Percentiles rank a stretch among this genome's conserved stretches.
phyloP scores from a whole-genome alignment of 2,888 invertebrate genomes.

The Empis livida region DNA sequence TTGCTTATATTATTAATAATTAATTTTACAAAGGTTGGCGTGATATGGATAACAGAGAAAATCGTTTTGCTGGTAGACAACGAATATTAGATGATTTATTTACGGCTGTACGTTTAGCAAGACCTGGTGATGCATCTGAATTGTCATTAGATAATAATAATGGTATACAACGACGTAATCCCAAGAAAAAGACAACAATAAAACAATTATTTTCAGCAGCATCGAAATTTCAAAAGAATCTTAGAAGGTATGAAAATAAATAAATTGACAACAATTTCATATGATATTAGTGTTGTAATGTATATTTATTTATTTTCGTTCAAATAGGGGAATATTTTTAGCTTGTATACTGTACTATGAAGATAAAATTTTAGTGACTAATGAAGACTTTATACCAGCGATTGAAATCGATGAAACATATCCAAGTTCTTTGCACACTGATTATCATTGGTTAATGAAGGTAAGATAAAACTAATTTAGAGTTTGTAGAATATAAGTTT shows the following conservation, averaged over 20 bases:
- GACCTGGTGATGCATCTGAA: conserved; percentile 47
- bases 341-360: conserved; percentile 90
- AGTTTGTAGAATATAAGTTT: too few species aligned
- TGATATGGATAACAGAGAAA: conserved; percentile 59
- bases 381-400: conserved; percentile 92
- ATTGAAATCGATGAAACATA: conserved; percentile 95
- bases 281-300: background rate
- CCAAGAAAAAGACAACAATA: conserved; percentile 79
- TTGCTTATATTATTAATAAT: background rate
- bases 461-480: conserved; percentile 30
- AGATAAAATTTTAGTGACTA: conserved; percentile 89
- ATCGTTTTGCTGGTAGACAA: conserved; percentile 53
- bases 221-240: conserved; percentile 90
- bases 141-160: conserved; percentile 51
- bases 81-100: conserved; percentile 63
- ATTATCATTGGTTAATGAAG: conserved; percentile 98
- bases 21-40: conserved; percentile 55
- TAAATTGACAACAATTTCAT: background rate
- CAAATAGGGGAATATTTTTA: conserved; percentile 78
- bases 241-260: conserved; percentile 49
- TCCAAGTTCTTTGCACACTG: conserved; percentile 79
- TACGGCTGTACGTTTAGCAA: conserved; percentile 51
- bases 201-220: conserved; percentile 91
- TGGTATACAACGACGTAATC: conserved; percentile 52
- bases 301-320: conserved; percentile 7